Base-by-base conservation (phyloP, 2,888 invertebrate species). In the Apomyelois bistriatella region DNA sequence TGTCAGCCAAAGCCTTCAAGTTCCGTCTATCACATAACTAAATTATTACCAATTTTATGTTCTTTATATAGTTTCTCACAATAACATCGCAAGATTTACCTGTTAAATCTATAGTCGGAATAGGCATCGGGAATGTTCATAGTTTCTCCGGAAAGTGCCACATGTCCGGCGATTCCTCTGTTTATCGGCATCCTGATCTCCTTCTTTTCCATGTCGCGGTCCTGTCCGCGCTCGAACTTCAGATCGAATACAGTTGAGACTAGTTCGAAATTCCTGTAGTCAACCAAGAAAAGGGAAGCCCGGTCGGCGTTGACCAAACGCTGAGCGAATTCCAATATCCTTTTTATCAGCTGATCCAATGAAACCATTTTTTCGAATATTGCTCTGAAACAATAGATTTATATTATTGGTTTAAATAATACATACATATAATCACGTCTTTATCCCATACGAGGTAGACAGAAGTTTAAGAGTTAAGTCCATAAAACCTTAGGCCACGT, bases 351-450 rank as follows among this genome's bases (percentile, higher is more conserved):
- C 54, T 93, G 92, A 65, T 96, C 96, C 90, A 96, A 94, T 60
- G 95, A 95, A 46, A 95, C 94, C 92, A 97, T 96, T 70, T 97
- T 96, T 87, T 96, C 96, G 72, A 97, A 97, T 71, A 97, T 95
- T 7, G 95, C 95, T 76, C 96, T 96, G 42, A 43, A 52, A 50
- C 9, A 13, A 15, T 16, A 9, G 1, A 32, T 32, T 7, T 32
- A 1, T 28, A 7, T 28, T 28, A 28, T 5, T 28, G 28, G 3
- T 5, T n/a, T n/a, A n/a, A n/a, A n/a, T n/a, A n/a, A n/a, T n/a
- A n/a, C n/a, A n/a, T n/a, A n/a, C n/a, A n/a, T n/a, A n/a, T n/a
- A n/a, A n/a, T n/a, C n/a, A n/a, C n/a, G n/a, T n/a, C n/a, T n/a
- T n/a, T n/a, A n/a, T n/a, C n/a, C n/a, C n/a, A n/a, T n/a, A n/a